Evolutionary conservation across 2,113 vertebrate species (phyloP).

Genomic region (Typhlomys cinereus): DNA sequence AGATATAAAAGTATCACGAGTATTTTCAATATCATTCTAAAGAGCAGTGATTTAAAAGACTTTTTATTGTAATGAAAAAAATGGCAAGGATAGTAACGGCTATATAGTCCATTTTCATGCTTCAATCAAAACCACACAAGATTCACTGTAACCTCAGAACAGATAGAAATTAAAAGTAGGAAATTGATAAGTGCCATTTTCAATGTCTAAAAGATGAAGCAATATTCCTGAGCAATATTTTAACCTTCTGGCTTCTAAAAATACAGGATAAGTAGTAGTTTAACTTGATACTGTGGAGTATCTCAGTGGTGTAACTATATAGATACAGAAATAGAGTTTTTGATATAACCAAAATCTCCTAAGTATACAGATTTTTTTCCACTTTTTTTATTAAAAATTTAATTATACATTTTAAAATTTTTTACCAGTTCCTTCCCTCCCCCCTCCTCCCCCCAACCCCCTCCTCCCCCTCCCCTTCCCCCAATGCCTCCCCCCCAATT

Average conservation of each 20-base stretch:
- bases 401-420: no score
- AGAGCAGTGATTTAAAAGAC: slow-evolving; percentile 82
- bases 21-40: slow-evolving; percentile 85
- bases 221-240: slow-evolving; percentile 60
- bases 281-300: neutral
- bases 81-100: slow-evolving; percentile 82
- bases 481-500: no score
- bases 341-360: slow-evolving; percentile 20
- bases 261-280: slow-evolving; percentile 50
- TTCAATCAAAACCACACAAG: slow-evolving; percentile 66
- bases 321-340: slow-evolving; percentile 44
- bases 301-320: neutral
- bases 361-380: slow-evolving; percentile 51
- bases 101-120: slow-evolving; percentile 75
- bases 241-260: slow-evolving; percentile 65
- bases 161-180: slow-evolving; percentile 75
- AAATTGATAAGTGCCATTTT: slow-evolving; percentile 73
- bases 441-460: no score
- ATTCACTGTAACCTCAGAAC: slow-evolving; percentile 72
- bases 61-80: slow-evolving; percentile 85
- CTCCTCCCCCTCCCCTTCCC: no score
- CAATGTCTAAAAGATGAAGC: slow-evolving; percentile 62
- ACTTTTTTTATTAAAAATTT: no score
- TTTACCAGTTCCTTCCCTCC: no score
- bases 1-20: slow-evolving; percentile 83